phyloP scores from a whole-genome alignment of 2,113 vertebrate species.

The human (Homo sapiens) region GRCh38 chr9:79352501-79353000 shows the following conservation, averaged over 20 bases:
- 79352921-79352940: not conserved
- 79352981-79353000: not conserved
- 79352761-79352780: not conserved
- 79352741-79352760: not conserved
- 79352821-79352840: not conserved
- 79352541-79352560: not conserved
- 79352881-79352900: not conserved
- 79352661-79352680: not conserved
- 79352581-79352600: not conserved
- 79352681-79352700: not conserved
- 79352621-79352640: not conserved
- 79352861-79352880: not conserved
- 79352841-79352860: not conserved
- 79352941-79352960: not conserved
- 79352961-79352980: not conserved
- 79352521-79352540: not conserved
- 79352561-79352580: not conserved
- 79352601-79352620: not conserved
- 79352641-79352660: not conserved
- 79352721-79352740: not conserved
- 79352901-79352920: not conserved
- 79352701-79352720: not conserved
- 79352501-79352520: not conserved
- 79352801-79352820: not conserved
- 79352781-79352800: slow-evolving; percentile 26